These are phyloP conservation scores for Cynoglossus semilaevis DNA, from an alignment of 2,113 vertebrate species.

Conservation along the genomic window DNA sequence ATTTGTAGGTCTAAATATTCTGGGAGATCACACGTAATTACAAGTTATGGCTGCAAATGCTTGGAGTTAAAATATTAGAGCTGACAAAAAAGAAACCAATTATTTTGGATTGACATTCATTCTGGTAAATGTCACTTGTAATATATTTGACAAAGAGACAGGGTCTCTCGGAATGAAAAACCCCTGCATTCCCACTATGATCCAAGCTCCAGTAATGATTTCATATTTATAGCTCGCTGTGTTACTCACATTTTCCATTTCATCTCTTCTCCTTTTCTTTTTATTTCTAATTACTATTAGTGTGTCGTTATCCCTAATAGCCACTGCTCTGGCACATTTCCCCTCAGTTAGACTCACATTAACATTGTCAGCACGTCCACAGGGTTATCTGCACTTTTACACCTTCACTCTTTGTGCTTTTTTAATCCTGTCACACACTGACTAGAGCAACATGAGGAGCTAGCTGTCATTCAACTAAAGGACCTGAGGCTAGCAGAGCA, in stretches of 20 bases:
- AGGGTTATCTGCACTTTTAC: constrained; percentile 1
- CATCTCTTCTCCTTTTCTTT: constrained; percentile 8
- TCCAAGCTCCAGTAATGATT: constrained; percentile 1
- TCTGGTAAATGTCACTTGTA: too few relatives aligned
- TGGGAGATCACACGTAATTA: too few relatives aligned
- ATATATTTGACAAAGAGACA: too few relatives aligned
- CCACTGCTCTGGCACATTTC: constrained; percentile 30
- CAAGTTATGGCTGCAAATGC: too few relatives aligned
- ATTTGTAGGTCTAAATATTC: too few relatives aligned
- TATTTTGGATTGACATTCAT: too few relatives aligned
- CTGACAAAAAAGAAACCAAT: too few relatives aligned
- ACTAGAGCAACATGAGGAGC: constrained; percentile 23
- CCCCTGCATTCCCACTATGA: background rate
- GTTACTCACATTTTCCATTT: constrained; percentile 5
- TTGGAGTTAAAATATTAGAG: too few relatives aligned
- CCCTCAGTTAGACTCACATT: constrained; percentile 15
- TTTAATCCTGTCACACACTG: constrained; percentile 8
- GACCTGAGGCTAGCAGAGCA: constrained; percentile 16
- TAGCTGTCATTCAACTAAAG: constrained; percentile 18
- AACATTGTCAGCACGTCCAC: constrained; percentile 19
- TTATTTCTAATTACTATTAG: constrained; percentile 15
- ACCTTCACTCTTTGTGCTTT: constrained; percentile 3
- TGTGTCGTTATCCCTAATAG: constrained; percentile 19
- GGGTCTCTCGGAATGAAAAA: too few relatives aligned
- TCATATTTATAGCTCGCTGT: constrained; percentile 7